Evolutionary conservation across 1,140 invertebrate genomes (phyloP), one percentile per base, ranked within the genome.

Genomic region (Drosophila murphyi): DNA sequence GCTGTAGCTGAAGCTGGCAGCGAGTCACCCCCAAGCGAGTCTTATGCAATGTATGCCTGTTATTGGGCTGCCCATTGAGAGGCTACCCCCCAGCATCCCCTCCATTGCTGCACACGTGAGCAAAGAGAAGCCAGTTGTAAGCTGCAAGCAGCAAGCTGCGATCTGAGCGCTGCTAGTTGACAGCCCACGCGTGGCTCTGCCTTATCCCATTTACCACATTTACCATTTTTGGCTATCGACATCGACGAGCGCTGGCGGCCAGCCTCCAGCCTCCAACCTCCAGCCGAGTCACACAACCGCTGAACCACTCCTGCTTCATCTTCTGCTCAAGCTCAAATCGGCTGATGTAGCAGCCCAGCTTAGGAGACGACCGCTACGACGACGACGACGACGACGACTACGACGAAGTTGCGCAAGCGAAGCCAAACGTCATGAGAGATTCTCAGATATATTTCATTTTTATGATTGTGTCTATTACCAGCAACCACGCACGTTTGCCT

Each of bases 391-490:
- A 56, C 50, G 28, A 34, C 34, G 34, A 56, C 5, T 54, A 51
- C 5, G 48, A 34, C 48, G 31, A 61, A 56, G 67, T 89, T 89
- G 85, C 85, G 85, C 85, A 89, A 89, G 68, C 67, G 74, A 68
- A 64, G 77, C 51, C 39, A 72, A 82, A 67, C 82, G 71, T 81
- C 85, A 81, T 89, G 85, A 83, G 75, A 89, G 85, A 89, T 89
- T 90, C 85, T 89, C 85, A 89, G 85, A 89, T 89, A 89, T 89
- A 89, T 89, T 89, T 89, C 85, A 89, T 90, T 90, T 89, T 89
- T 89, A 89, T 89, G 85, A 89, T 89, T 89, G 85, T 89, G 85
- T 89, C 85, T 89, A 81, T 89, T 89, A 89, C 85, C 86, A 89
- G 74, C 85, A 76, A 89, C 85, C 85, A 89, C 85, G 85, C 85